Base-by-base conservation (phyloP, 2,888 invertebrate genomes). In the Erebia aethiops region DNA sequence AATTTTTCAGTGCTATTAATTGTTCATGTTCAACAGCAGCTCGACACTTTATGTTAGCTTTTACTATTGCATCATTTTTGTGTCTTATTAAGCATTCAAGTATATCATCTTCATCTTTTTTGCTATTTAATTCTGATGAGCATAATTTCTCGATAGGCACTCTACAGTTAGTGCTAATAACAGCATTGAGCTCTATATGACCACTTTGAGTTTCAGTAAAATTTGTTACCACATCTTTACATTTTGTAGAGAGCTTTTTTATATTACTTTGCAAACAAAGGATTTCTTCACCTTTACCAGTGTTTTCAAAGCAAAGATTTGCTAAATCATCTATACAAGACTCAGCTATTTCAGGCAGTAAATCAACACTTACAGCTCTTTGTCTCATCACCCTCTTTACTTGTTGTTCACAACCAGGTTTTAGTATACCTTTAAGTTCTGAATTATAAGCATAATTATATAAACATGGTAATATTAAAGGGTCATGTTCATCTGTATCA, bases 1-100 rank as follows among this genome's bases (percentile, higher is more conserved):
- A 98, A 89, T 98, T 98, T 87, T 98, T 98, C 76, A 99, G 87
- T 2, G 98, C 97, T 74, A 99, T 97, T 73, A 99, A 94, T 90
- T 99, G 99, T 84, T 99, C 98, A 92, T 99, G 99, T 90, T 99
- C 99, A 65, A 99, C 97, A 73, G 98, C 98, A 52, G 97, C 97
- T 75, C 97, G 95, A 88, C 99, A 99, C 87, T 98, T 98, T 0
- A 92, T 80, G 83, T 97, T 96, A 18, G 95, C 94, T 80, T 96
- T 95, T 81, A 98, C 95, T 81, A 97, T 95, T 7, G 96, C 95
- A 80, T 98, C 96, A 86, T 98, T 98, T 90, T 99, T 99, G 86
- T 98, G 97, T 52, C 96, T 94, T 71, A 99, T 97, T 67, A 99
- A 94, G 88, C 99, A 99, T 73, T 98, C 98, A 96, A 99, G 97